These are phyloP conservation scores for Gallinago jamesoni DNA, from an alignment of 2,113 vertebrate genomes.

Conservation along the genomic window DNA sequence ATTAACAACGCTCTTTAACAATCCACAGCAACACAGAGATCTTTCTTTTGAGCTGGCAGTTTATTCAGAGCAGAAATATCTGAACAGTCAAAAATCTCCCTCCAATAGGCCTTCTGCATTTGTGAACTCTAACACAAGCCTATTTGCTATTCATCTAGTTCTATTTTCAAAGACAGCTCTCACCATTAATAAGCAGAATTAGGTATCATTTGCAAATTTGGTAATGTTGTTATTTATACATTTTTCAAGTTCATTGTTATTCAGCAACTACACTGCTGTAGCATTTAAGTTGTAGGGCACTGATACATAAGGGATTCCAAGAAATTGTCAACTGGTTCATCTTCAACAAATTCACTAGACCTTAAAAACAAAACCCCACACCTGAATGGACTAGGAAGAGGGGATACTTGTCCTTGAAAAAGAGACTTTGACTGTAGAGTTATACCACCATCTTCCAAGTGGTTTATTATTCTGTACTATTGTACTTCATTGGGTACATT, in stretches of 20 bases:
- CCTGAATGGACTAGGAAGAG: background rate
- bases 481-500: background rate
- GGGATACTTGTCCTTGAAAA: background rate
- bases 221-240: background rate
- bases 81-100: background rate
- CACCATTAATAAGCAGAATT: background rate
- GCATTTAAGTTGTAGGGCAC: background rate
- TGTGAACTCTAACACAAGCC: background rate
- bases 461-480: background rate
- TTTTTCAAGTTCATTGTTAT: background rate
- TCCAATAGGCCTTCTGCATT: background rate
- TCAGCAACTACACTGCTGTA: background rate
- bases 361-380: background rate
- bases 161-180: background rate
- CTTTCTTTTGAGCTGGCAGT: background rate
- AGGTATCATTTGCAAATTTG: background rate
- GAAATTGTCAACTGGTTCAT: background rate
- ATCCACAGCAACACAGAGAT: background rate
- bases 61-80: background rate
- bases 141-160: background rate
- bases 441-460: background rate
- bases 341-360: background rate
- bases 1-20: background rate
- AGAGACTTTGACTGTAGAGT: background rate
- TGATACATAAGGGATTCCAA: background rate